These are phyloP conservation scores for Leuctra nigra DNA, from an alignment of 2,888 invertebrate species.

Conservation along the genomic window DNA sequence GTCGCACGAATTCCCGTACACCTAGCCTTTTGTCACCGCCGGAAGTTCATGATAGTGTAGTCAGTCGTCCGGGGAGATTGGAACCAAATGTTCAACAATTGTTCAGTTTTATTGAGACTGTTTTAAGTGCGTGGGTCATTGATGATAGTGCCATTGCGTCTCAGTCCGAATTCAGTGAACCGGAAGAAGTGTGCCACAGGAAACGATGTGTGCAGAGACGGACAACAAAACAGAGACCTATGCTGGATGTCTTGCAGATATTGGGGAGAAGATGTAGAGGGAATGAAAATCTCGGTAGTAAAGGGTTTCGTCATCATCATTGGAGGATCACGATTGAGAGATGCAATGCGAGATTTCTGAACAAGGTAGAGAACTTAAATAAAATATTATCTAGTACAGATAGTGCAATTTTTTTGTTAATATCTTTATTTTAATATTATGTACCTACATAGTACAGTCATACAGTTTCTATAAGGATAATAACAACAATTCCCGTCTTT, in stretches of 20 bases:
- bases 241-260: slow-evolving; percentile 6
- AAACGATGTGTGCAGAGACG: slow-evolving; percentile 28
- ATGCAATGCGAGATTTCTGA: slow-evolving; percentile 81
- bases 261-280: slow-evolving; percentile 16
- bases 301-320: slow-evolving; percentile 56
- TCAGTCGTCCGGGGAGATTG: slow-evolving; percentile 42
- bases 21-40: slow-evolving; percentile 53
- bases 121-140: slow-evolving; percentile 71
- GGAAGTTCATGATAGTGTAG: slow-evolving; percentile 50
- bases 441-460: too few species aligned
- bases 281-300: slow-evolving; percentile 31
- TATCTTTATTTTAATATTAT: too few species aligned
- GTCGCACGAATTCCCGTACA: slow-evolving; percentile 65
- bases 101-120: slow-evolving; percentile 74
- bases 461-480: too few species aligned
- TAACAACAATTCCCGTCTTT: too few species aligned
- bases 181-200: slow-evolving; percentile 21
- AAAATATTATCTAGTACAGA: too few species aligned
- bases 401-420: too few species aligned
- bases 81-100: slow-evolving; percentile 73
- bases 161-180: slow-evolving; percentile 18
- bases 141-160: slow-evolving; percentile 48
- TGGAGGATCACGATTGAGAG: slow-evolving; percentile 80
- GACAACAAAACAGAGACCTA: slow-evolving; percentile 28
- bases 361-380: slow-evolving; percentile 70